Conservation (phyloP, 2,113 vertebrate species). For the Etheostoma spectabile region DNA sequence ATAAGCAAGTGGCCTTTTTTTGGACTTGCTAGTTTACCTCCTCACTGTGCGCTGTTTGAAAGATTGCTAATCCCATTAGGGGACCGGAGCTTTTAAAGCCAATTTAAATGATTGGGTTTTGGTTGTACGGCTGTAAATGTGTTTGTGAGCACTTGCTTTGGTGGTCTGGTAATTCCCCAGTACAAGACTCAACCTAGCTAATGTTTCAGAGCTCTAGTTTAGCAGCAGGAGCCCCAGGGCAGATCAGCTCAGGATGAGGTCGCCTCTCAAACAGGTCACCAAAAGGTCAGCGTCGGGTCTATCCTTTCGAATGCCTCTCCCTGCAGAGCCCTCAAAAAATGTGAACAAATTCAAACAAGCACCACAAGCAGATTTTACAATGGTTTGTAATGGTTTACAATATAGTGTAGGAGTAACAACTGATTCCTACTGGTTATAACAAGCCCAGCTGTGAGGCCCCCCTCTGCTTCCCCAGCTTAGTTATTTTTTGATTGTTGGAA, state of each 20-base stretch:
- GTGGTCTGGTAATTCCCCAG: constrained; percentile 20
- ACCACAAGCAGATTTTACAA: constrained; percentile 11
- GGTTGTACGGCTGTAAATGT: constrained; percentile 37
- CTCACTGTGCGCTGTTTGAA: constrained; percentile 14
- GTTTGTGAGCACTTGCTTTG: constrained; percentile 36
- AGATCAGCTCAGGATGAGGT: constrained; percentile 35
- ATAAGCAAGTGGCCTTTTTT: constrained; percentile 37
- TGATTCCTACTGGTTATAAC: constrained; percentile 29
- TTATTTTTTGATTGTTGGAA: not conserved
- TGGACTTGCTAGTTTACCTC: constrained; percentile 26
- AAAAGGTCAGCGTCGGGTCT: constrained; percentile 36
- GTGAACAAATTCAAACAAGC: constrained; percentile 36
- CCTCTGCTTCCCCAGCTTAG: not conserved
- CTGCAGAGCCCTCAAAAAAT: constrained; percentile 24
- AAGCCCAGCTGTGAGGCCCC: constrained; percentile 20
- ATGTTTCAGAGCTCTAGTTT: constrained; percentile 34
- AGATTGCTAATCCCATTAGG: constrained; percentile 15
- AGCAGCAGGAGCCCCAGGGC: constrained; percentile 34
- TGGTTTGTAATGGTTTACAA: constrained; percentile 10
- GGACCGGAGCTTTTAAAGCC: constrained; percentile 27
- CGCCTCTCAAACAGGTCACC: not conserved
- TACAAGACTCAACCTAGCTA: constrained; percentile 44
- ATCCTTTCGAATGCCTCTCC: constrained; percentile 4
- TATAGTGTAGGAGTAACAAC: constrained; percentile 4
- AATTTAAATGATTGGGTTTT: constrained; percentile 36